Conservation (phyloP, 2,113 vertebrate species). For the Micronycteris hirsuta region DNA sequence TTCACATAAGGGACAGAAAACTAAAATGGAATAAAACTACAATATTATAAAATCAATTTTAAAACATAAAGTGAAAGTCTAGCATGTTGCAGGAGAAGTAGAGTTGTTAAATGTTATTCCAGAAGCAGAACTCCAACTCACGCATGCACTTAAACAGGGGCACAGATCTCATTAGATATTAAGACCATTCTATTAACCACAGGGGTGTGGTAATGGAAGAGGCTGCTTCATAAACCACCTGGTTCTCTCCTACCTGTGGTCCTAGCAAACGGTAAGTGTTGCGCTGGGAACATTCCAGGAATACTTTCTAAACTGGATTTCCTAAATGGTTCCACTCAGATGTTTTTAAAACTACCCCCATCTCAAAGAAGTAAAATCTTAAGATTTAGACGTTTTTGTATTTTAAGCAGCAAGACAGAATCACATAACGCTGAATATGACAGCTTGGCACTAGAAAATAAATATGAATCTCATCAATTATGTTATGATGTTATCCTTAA, state of each 20-base stretch:
- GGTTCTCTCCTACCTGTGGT: neutral
- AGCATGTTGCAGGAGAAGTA: neutral
- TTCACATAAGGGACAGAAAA: neutral
- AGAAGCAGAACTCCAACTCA: neutral
- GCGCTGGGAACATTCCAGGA: neutral
- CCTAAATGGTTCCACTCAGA: neutral
- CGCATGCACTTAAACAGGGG: neutral
- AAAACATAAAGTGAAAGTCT: neutral
- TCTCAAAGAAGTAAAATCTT: neutral
- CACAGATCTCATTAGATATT: neutral
- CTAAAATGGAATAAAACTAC: neutral
- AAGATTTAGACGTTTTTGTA: neutral
- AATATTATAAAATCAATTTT: neutral
- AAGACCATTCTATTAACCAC: neutral
- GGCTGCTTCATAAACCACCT: neutral
- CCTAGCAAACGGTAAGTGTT: neutral
- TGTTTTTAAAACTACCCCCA: neutral
- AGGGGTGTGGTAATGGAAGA: neutral
- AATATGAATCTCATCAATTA: neutral
- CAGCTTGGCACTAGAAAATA: neutral
- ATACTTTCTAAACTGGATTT: neutral
- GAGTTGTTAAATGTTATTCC: neutral
- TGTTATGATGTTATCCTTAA: neutral
- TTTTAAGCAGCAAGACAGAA: neutral
- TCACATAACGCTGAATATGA: neutral